Conservation (phyloP, 35 echinoderm and acorn worm species). For the Ptychodera flava region DNA sequence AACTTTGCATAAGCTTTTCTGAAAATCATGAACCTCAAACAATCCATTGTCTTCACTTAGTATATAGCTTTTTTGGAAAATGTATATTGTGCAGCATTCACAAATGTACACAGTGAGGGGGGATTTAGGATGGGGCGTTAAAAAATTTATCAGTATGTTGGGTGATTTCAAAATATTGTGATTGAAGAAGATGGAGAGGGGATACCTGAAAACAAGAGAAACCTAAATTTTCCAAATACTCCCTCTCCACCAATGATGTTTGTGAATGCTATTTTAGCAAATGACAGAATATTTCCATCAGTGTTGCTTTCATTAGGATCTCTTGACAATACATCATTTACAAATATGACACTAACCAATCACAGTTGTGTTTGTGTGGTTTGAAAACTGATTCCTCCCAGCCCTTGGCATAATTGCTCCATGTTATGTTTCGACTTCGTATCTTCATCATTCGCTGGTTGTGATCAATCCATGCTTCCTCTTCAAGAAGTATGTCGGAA, state of each 20-base stretch:
- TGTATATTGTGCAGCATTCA: too few species aligned
- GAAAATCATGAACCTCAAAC: too few species aligned
- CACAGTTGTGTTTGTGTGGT: constrained; percentile 15
- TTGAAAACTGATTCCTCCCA: constrained; percentile 50
- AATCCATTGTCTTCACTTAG: too few species aligned
- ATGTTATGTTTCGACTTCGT: constrained; percentile 39
- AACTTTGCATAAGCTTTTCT: too few species aligned
- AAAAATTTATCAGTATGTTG: too few species aligned
- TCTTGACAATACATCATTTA: neutral
- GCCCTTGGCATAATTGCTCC: constrained; percentile 37
- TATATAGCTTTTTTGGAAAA: too few species aligned
- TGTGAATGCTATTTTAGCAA: neutral
- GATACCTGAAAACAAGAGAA: neutral
- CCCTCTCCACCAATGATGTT: neutral
- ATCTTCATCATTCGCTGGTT: constrained; percentile 3
- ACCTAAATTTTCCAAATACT: neutral
- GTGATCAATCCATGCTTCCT: constrained; percentile 40
- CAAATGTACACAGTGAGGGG: too few species aligned
- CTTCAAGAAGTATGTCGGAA: constrained; percentile 24
- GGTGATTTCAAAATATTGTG: too few species aligned
- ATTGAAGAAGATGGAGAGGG: too few species aligned
- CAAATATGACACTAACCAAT: constrained; percentile 33
- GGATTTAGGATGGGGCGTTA: too few species aligned
- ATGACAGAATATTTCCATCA: neutral
- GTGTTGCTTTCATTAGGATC: neutral